Base-by-base conservation (phyloP, 2,888 invertebrate species). In the Lochmaea capreae region DNA sequence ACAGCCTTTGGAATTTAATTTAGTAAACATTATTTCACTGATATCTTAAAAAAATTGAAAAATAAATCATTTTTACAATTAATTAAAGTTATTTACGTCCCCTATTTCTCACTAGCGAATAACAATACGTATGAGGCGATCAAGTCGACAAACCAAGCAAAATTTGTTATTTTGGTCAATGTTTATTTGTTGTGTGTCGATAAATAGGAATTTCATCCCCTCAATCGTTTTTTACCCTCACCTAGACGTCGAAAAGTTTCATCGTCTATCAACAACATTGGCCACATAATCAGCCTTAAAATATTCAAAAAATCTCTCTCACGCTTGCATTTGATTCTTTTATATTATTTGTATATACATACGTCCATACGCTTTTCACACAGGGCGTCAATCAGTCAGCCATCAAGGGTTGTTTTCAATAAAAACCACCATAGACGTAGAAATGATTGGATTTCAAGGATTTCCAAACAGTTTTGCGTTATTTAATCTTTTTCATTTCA, bases 401-500 rank as follows among this genome's bases (percentile, higher is more conserved):
- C 70, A 63, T 54, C 70, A 70, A 65, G 70, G 70, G 70, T 63
- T 63, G 57, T 70, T 70, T 70, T 70, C 70, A 70, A 70, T 70
- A 70, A 70, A 33, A 70, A 63, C 42, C 54, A 18, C 62, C 70
- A 42, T 33, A 57, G 18, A 63, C 63, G 54, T 54, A 61, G 49
- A 52, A 62, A 69, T 52, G 6, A 49, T 14, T 16, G 2, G 16
- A 33, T n/a, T 6, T 14, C 43, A 61, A 49, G 68, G 18, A 39
- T 14, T 4, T 8, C n/a, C 26, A 58, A n/a, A 49, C n/a, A 49
- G 4, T n/a, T n/a, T 1, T 6, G 2, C 3, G 9, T 11, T 43
- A 42, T 42, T 42, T 46, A 46, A 12, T 5, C 12, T 49, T 4
- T 4, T 49, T n/a, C 14, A 14, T 49, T 14, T 14, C n/a, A n/a